These are phyloP conservation scores for Euproctis similis DNA, from an alignment of 2,888 invertebrate genomes.

Conservation along the genomic window DNA sequence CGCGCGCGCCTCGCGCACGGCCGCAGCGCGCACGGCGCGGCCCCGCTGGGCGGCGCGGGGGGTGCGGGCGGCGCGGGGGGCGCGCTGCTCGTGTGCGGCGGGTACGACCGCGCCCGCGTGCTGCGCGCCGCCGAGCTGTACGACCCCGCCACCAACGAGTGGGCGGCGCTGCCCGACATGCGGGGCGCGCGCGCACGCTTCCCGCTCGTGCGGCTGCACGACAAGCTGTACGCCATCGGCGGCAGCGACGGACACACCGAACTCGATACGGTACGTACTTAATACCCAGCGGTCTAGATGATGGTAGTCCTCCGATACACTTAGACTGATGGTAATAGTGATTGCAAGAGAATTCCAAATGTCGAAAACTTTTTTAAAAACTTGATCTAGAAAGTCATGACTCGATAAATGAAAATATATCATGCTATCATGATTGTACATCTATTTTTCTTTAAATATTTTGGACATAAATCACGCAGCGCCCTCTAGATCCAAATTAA, in stretches of 20 bases:
- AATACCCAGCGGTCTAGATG: no score
- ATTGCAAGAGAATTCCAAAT: no score
- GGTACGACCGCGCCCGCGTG: conserved; percentile 89
- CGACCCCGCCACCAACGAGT: conserved; percentile 80
- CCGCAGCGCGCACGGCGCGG: conserved; percentile 86
- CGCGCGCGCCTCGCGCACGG: conserved; percentile 70
- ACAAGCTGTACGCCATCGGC: conserved; percentile 84
- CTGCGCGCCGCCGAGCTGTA: conserved; percentile 85
- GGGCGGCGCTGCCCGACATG: conserved; percentile 83
- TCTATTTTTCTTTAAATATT: no score
- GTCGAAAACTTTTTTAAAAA: no score
- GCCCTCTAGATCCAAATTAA: no score
- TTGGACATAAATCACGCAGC: no score
- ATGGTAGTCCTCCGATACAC: no score
- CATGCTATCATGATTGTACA: no score
- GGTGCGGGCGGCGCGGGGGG: no score
- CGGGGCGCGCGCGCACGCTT: conserved; percentile 85
- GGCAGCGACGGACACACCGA: conserved; percentile 90
- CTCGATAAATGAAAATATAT: no score
- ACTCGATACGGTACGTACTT: conserved; percentile 75
- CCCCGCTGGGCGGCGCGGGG: conserved; percentile 78
- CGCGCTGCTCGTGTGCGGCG: conserved; percentile 85
- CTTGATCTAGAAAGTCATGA: no score
- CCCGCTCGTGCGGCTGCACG: conserved; percentile 79
- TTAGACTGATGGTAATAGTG: no score